Conservation (phyloP, 2,797 vertebrate genomes). For the Mus minutoides region DNA sequence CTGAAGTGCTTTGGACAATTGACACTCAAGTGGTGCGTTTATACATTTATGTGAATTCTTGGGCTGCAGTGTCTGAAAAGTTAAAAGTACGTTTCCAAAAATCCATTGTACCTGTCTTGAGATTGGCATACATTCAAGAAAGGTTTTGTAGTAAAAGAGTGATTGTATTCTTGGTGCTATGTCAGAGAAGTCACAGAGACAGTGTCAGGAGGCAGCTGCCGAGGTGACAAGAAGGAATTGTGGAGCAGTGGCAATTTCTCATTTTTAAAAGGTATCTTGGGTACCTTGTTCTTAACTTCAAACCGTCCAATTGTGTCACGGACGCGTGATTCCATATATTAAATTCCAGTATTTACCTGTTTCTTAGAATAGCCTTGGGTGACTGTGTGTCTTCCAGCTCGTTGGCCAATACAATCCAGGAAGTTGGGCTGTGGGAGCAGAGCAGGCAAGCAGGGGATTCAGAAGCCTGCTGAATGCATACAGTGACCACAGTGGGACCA, state of each 20-base stretch:
- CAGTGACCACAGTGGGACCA: neutral
- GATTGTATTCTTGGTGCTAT: neutral
- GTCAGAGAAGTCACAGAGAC: neutral
- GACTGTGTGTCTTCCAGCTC: neutral
- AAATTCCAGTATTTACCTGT: neutral
- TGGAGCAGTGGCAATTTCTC: neutral
- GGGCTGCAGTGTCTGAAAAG: neutral
- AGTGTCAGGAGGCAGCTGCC: neutral
- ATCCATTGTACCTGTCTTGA: neutral
- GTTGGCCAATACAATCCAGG: neutral
- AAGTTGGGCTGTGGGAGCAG: neutral
- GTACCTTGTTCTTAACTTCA: neutral
- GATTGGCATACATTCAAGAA: neutral
- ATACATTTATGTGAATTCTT: neutral
- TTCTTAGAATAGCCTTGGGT: neutral
- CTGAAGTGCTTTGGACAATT: neutral
- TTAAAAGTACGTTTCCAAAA: constrained; percentile 31
- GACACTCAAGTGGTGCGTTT: neutral
- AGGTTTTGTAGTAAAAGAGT: neutral
- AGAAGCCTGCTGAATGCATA: neutral
- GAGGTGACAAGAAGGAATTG: neutral
- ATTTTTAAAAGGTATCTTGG: neutral
- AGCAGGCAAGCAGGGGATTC: neutral
- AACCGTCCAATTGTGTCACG: neutral
- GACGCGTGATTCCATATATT: neutral